Percentiles rank a stretch among this genome's conserved stretches.
Conservation (phyloP, 2,888 invertebrate genomes). For the Cephus rjabovi region DNA sequence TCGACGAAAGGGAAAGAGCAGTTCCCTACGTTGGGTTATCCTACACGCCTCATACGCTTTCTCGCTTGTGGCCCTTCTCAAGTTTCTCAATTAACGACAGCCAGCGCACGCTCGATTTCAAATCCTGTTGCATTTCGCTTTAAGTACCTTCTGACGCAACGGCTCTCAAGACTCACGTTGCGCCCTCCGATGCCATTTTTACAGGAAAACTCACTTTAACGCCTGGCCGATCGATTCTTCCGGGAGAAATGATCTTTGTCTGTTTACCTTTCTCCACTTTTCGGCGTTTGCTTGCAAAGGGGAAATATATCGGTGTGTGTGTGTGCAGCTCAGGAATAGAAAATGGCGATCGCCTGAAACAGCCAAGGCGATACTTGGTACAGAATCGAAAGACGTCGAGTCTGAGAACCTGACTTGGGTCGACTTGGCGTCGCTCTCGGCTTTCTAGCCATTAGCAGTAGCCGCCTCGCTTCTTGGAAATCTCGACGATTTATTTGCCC, state of each 20-base stretch:
- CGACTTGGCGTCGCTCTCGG: not conserved
- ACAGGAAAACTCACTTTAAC: not conserved
- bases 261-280: not conserved
- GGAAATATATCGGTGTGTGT: not conserved
- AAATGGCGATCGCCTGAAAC: not conserved
- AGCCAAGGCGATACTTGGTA: not conserved
- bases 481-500: not conserved
- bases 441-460: conserved; percentile 36
- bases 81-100: conserved; percentile 19
- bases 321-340: not conserved
- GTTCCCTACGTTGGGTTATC: not conserved
- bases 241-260: not conserved
- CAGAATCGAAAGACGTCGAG: not conserved
- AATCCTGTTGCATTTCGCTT: conserved; percentile 36
- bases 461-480: conserved; percentile 1
- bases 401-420: not conserved
- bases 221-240: too few species aligned
- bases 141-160: conserved; percentile 24
- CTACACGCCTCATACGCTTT: not conserved
- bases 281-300: not conserved
- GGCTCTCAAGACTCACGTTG: conserved; percentile 16
- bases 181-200: not conserved
- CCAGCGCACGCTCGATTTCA: conserved; percentile 39
- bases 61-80: conserved; percentile 3
- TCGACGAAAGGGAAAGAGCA: not conserved